A percentile compares a stretch with the other conserved stretches of the same genome.
phyloP scores from a whole-genome alignment of 2,888 invertebrate genomes.

The Drosophila yooni region DNA sequence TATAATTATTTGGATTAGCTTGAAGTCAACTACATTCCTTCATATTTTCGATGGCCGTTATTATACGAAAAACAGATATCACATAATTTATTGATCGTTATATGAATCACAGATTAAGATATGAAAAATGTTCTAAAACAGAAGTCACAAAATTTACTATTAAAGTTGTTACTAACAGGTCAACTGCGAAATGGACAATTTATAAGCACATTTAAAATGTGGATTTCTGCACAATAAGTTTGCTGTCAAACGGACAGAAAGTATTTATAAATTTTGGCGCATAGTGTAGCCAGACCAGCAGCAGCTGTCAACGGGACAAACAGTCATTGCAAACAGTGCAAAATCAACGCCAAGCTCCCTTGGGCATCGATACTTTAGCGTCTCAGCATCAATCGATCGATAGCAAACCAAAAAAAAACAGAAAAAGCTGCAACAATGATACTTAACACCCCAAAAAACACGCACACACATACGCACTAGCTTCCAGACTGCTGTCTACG shows the following conservation, averaged over 20 bases:
- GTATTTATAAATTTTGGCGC: not conserved
- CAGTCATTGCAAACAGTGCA: slow-evolving; percentile 21
- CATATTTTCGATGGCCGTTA: not conserved
- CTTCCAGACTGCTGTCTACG: slow-evolving; percentile 18
- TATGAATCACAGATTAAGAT: not conserved
- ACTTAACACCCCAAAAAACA: slow-evolving; percentile 33
- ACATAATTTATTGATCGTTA: not conserved
- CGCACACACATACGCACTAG: slow-evolving; percentile 2
- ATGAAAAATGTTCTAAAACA: not conserved
- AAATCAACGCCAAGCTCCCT: slow-evolving; percentile 5
- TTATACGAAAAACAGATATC: not conserved
- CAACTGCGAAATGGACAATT: too few species aligned
- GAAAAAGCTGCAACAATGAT: slow-evolving; percentile 32
- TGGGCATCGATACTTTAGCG: slow-evolving; percentile 41
- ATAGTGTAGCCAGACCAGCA: slow-evolving; percentile 11
- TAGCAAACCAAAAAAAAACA: slow-evolving; percentile 13
- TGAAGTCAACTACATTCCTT: not conserved
- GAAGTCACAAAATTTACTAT: not conserved
- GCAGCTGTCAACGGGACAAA: slow-evolving; percentile 33
- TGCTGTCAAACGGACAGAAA: not conserved
- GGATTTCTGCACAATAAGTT: not conserved
- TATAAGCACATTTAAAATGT: not conserved
- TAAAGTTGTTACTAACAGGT: not conserved
- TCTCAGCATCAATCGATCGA: slow-evolving; percentile 23
- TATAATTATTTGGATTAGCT: not conserved